Base-by-base conservation (phyloP, 2,888 invertebrate species). In the Neuroscelio doddi region DNA sequence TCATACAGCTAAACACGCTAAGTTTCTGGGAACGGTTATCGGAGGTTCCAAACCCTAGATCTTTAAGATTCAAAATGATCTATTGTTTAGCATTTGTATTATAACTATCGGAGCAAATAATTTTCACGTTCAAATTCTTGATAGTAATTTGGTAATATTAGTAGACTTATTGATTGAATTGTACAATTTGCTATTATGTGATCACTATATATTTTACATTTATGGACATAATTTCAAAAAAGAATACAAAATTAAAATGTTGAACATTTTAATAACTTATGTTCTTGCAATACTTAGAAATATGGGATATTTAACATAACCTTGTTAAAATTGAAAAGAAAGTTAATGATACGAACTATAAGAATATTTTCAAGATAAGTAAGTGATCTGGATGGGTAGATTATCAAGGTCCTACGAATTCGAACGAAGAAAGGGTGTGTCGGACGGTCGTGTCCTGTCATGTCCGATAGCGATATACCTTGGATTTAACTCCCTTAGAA, bases 371-470 rank as follows among this genome's bases (percentile, higher is more conserved):
- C 66, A 74, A 79, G 81, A 81, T 81, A 80, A 81, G 81, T 80
- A 78, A 76, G 71, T 69, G 64, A 70, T 68, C 64, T 62, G 57
- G 68, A 51, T 52, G 58, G 68, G 68, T 70, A 68, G 72, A 70
- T 72, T 67, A 71, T 71, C 65, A 71, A 70, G 72, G 69, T 74
- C 73, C 75, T 75, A 76, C 72, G 79, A 78, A 72, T 81, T 75
- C 73, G 81, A 82, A 83, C 83, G 82, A 83, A 83, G 84, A 83
- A 83, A 84, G 83, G 84, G 83, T 83, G 84, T 83, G 83, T 83
- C 83, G 80, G 82, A 77, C 79, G 79, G 79, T 73, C 83, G 77
- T 84, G 83, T 83, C 78, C 83, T 82, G 83, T 80, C 83, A 79
- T 82, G 82, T 82, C 80, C 81, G 82, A 82, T 82, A 81, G 79